phyloP scores from a whole-genome alignment of 2,888 invertebrate genomes.

The Drosophila anomelani region DNA sequence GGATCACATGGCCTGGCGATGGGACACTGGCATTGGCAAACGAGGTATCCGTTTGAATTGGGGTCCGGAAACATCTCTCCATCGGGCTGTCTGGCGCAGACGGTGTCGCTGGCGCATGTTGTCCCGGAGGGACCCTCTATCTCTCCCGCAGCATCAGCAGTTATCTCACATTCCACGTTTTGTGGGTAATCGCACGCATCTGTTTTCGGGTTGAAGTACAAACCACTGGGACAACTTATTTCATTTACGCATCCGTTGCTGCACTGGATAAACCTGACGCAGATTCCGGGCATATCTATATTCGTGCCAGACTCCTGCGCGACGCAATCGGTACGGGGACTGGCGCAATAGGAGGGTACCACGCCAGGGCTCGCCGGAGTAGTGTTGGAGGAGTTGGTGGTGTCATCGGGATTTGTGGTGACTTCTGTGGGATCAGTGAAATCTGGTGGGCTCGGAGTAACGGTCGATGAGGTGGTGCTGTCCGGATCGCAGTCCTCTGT shows the following conservation, averaged over 20 bases:
- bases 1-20: conserved; percentile 53
- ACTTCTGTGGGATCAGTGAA: conserved; percentile 1
- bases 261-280: conserved; percentile 68
- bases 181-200: conserved; percentile 53
- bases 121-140: conserved; percentile 68
- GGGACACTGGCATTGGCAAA: conserved; percentile 70
- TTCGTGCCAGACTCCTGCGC: conserved; percentile 18
- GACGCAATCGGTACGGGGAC: conserved; percentile 42
- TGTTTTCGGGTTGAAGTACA: conserved; percentile 61
- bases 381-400: conserved; percentile 14
- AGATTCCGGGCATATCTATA: conserved; percentile 52
- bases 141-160: conserved; percentile 24
- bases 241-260: conserved; percentile 48
- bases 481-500: conserved; percentile 9
- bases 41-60: conserved; percentile 50
- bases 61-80: conserved; percentile 50
- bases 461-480: conserved; percentile 6
- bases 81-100: conserved; percentile 48
- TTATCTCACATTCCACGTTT: conserved; percentile 61
- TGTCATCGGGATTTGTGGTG: not conserved
- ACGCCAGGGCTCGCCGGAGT: conserved; percentile 17
- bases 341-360: conserved; percentile 46
- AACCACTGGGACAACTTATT: conserved; percentile 63
- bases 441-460: conserved; percentile 18
- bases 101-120: conserved; percentile 43